Evolutionary conservation across 2,113 vertebrate genomes (phyloP).

Genomic region (Grammomys dolichurus): DNA sequence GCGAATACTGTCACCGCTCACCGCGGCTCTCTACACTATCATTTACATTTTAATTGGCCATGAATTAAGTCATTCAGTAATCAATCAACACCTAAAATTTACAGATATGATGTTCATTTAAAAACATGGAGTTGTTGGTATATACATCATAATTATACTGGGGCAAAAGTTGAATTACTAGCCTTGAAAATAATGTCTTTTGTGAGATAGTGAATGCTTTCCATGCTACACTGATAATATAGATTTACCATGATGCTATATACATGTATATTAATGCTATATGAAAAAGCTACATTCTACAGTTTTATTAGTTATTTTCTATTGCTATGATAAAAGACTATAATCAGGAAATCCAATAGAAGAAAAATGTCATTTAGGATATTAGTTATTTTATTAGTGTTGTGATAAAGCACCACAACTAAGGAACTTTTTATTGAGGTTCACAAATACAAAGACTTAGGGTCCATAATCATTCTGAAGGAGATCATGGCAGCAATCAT

Average conservation of each 20-base stretch:
- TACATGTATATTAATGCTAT: not conserved
- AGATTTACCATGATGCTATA: not conserved
- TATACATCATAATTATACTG: conserved; percentile 19
- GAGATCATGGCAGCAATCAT: not conserved
- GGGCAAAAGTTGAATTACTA: not conserved
- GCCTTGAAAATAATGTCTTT: not conserved
- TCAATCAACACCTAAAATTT: not conserved
- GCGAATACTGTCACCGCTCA: too few relatives aligned
- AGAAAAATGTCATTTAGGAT: not conserved
- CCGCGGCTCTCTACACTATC: too few relatives aligned
- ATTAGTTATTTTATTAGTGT: not conserved
- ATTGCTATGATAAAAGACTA: not conserved
- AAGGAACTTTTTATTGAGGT: not conserved
- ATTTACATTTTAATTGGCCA: not conserved
- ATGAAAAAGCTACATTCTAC: not conserved
- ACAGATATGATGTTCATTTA: not conserved
- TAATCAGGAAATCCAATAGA: not conserved
- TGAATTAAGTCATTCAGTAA: not conserved
- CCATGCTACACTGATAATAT: not conserved
- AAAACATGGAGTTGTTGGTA: not conserved
- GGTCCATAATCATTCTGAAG: not conserved
- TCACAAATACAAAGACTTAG: too few relatives aligned
- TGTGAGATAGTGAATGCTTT: not conserved
- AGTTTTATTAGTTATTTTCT: not conserved
- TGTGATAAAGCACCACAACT: too few relatives aligned